phyloP scores from a whole-genome alignment of 1,140 invertebrate species.

The Drosophila subpulchrella region DNA sequence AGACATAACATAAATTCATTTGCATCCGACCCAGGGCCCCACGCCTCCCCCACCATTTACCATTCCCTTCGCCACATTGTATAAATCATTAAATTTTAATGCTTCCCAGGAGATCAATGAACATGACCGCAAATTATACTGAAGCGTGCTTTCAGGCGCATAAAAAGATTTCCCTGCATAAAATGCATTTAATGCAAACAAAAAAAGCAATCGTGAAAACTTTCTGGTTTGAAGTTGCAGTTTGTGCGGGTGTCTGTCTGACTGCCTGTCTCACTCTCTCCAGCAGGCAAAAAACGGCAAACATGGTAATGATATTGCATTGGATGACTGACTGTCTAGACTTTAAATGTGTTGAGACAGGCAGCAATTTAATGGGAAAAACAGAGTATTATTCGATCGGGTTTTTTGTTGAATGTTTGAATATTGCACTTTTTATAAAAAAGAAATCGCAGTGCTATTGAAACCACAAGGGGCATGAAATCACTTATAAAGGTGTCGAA shows the following conservation, averaged over 20 bases:
- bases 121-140: conserved; percentile 83
- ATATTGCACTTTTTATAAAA: too few relatives aligned
- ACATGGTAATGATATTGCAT: conserved; percentile 23
- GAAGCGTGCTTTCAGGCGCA: conserved; percentile 80
- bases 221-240: conserved; percentile 66
- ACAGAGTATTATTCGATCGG: neutral
- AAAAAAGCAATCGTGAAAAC: conserved; percentile 48
- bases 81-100: conserved; percentile 84
- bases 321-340: conserved; percentile 41
- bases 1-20: conserved; percentile 78
- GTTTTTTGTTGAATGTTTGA: neutral
- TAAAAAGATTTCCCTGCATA: conserved; percentile 71
- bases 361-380: neutral
- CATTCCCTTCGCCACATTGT: conserved; percentile 40
- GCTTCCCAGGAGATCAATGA: conserved; percentile 83
- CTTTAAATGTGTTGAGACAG: conserved; percentile 10
- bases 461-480: too few relatives aligned
- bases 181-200: conserved; percentile 69
- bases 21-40: conserved; percentile 1
- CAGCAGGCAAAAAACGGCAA: conserved; percentile 44
- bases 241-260: conserved; percentile 18
- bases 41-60: neutral
- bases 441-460: too few relatives aligned
- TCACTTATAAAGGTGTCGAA: too few relatives aligned
- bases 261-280: conserved; percentile 26